A percentile compares a stretch with the other conserved stretches of the same genome.
Evolutionary conservation across 2,113 vertebrate species (phyloP).

Genomic region (Menura novaehollandiae): DNA sequence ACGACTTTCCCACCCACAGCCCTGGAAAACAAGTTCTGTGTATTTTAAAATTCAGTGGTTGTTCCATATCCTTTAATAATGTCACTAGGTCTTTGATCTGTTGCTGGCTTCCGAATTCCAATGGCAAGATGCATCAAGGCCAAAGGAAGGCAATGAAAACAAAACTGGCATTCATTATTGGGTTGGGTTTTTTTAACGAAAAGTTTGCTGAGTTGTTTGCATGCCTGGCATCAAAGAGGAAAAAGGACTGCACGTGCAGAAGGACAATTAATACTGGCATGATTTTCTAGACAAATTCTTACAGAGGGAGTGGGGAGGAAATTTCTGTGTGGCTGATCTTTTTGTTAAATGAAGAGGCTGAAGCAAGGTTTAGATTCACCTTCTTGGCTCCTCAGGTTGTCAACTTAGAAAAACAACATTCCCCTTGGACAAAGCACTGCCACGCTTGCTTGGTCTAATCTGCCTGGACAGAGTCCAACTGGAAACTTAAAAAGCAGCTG

Average conservation of each 20-base stretch:
- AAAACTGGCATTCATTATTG: not conserved
- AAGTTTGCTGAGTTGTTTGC: not conserved
- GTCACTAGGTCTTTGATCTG: conserved; percentile 3
- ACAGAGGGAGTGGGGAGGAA: not conserved
- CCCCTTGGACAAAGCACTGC: not conserved
- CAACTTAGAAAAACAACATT: not conserved
- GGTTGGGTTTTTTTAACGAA: not conserved
- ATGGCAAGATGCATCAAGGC: not conserved
- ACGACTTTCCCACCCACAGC: not conserved
- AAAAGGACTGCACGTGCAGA: not conserved
- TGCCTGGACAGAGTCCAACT: not conserved
- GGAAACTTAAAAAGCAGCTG: not conserved
- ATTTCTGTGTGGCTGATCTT: not conserved
- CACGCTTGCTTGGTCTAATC: not conserved
- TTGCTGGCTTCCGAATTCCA: conserved; percentile 10
- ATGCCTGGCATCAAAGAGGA: not conserved
- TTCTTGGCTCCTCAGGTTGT: not conserved
- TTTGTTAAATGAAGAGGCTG: not conserved
- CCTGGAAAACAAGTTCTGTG: not conserved
- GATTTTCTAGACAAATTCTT: not conserved
- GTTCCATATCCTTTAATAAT: conserved; percentile 1
- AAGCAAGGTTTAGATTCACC: not conserved
- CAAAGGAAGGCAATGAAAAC: not conserved
- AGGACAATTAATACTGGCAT: not conserved
- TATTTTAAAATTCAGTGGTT: conserved; percentile 2